Conservation (phyloP, 1,140 invertebrate genomes). For the Eciton burchellii region DNA sequence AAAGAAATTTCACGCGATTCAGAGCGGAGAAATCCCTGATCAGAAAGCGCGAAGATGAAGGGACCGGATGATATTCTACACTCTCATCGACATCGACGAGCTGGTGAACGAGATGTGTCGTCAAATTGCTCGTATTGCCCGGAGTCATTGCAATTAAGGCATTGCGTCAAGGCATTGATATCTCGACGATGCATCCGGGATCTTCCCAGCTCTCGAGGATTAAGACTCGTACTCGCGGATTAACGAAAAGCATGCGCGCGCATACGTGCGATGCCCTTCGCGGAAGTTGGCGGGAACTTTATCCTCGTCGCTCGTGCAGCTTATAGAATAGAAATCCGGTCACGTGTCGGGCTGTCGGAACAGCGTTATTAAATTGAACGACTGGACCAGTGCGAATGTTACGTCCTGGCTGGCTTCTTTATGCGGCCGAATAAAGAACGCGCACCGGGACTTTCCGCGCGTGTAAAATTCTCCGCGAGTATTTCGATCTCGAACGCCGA, state of each 20-base stretch:
- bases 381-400: slow-evolving; percentile 50
- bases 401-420: slow-evolving; percentile 24
- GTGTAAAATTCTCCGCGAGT: background rate
- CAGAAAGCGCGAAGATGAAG: background rate
- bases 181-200: background rate
- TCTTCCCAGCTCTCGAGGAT: background rate
- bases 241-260: slow-evolving; percentile 47
- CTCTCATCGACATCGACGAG: background rate
- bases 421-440: slow-evolving; percentile 39
- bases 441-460: background rate
- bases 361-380: slow-evolving; percentile 66
- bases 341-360: slow-evolving; percentile 58
- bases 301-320: background rate
- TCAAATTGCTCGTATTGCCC: slow-evolving; percentile 4
- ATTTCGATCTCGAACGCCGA: background rate
- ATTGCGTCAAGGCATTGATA: background rate
- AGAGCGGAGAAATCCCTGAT: too few species aligned
- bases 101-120: slow-evolving; percentile 1
- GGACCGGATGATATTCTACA: slow-evolving; percentile 1
- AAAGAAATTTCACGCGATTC: too few species aligned
- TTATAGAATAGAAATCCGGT: slow-evolving; percentile 65
- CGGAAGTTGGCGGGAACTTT: slow-evolving; percentile 48
- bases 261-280: background rate
- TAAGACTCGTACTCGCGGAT: slow-evolving; percentile 21
- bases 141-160: background rate